phyloP scores from a whole-genome alignment of 2,888 invertebrate species.

The Leucoma salicis region DNA sequence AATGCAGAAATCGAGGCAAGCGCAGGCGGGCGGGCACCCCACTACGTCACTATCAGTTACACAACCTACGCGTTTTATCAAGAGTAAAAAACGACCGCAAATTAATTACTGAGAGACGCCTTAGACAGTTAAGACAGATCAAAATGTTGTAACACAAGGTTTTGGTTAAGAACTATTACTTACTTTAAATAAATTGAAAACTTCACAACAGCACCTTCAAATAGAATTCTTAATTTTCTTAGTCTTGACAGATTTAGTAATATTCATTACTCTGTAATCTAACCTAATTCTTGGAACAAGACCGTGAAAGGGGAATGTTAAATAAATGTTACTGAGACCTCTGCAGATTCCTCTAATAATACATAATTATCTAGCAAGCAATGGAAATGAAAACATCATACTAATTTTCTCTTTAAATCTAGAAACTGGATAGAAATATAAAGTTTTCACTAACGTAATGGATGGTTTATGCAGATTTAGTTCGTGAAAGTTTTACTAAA shows the following conservation, averaged over 20 bases:
- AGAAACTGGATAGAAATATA: constrained; percentile 49
- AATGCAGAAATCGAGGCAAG: constrained; percentile 47
- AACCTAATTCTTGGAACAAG: not conserved
- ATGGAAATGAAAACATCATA: constrained; percentile 16
- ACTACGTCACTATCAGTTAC: constrained; percentile 44
- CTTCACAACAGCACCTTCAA: not conserved
- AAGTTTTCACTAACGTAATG: constrained; percentile 56
- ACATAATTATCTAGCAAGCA: constrained; percentile 8
- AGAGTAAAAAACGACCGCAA: constrained; percentile 43
- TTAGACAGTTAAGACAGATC: constrained; percentile 40
- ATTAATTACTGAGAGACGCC: constrained; percentile 47
- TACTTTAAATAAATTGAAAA: constrained; percentile 26
- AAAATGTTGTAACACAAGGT: constrained; percentile 34
- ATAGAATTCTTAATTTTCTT: constrained; percentile 3
- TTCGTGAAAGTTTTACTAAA: constrained; percentile 58
- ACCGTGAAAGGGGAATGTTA: not conserved
- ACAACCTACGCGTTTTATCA: constrained; percentile 54
- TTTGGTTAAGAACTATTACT: constrained; percentile 26
- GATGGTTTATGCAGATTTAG: constrained; percentile 71
- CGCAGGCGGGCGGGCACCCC: constrained; percentile 47
- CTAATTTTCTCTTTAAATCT: constrained; percentile 42
- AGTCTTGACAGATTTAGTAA: constrained; percentile 7
- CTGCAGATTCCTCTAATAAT: constrained; percentile 5
- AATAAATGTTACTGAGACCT: not conserved
- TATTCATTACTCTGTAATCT: constrained; percentile 1